These are phyloP conservation scores for Peromyscus melanophrys DNA, from an alignment of 2,797 vertebrate genomes.

Conservation along the genomic window DNA sequence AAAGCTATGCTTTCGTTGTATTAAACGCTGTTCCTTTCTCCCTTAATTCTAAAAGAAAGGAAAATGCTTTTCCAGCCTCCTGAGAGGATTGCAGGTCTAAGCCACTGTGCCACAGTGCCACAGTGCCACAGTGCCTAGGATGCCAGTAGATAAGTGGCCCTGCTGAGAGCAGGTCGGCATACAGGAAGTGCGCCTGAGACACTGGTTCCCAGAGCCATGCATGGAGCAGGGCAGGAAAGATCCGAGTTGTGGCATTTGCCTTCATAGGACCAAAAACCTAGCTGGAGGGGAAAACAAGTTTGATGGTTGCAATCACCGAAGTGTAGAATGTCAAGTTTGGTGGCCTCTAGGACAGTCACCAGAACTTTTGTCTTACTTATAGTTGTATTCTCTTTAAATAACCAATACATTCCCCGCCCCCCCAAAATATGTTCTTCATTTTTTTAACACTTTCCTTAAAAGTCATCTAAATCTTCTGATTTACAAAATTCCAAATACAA, in stretches of 20 bases:
- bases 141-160: not conserved
- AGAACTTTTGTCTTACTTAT: not conserved
- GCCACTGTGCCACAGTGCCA: no score
- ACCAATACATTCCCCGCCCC: not conserved
- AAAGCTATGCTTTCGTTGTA: not conserved
- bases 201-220: not conserved
- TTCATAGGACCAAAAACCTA: not conserved
- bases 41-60: conserved; percentile 1
- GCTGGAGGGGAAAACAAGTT: not conserved
- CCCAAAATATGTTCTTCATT: not conserved
- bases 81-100: not conserved
- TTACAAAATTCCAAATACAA: not conserved
- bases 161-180: no score
- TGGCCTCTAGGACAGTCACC: not conserved
- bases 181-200: not conserved
- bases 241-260: not conserved
- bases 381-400: not conserved
- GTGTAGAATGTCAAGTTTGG: not conserved
- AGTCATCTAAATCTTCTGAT: not conserved
- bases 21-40: not conserved
- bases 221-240: not conserved
- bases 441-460: not conserved
- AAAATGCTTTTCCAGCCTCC: not conserved
- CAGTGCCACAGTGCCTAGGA: not conserved
- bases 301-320: fast-evolving